phyloP scores from a whole-genome alignment of 1,140 invertebrate species.

The Pseudobourletiella spinata region DNA sequence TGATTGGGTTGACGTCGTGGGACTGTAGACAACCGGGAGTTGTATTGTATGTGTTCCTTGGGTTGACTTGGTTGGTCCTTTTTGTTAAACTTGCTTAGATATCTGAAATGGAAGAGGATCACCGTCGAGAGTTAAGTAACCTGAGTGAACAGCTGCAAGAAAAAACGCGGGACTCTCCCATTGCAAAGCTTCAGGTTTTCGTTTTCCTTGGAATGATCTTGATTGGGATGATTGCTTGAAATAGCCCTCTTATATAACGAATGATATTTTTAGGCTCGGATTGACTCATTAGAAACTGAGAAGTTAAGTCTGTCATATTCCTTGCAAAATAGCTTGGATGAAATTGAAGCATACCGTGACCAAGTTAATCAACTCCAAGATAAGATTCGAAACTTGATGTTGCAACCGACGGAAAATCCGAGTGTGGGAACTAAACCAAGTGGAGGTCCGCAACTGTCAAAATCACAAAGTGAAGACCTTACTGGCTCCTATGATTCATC shows the following conservation, averaged over 20 bases:
- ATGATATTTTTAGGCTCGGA: constrained; percentile 2
- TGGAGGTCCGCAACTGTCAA: neutral
- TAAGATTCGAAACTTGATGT: constrained; percentile 10
- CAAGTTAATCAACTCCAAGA: constrained; percentile 27
- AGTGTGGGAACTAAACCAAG: neutral
- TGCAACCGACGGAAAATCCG: neutral
- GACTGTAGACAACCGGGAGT: too few relatives aligned
- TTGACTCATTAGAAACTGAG: constrained; percentile 15
- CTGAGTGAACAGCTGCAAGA: neutral
- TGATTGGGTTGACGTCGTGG: too few relatives aligned
- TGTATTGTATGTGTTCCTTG: too few relatives aligned
- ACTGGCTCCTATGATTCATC: neutral
- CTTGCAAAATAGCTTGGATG: constrained; percentile 25
- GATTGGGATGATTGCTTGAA: too few relatives aligned
- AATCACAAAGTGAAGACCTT: neutral
- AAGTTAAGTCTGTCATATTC: constrained; percentile 8
- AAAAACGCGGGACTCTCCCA: neutral
- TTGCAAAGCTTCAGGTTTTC: too few relatives aligned
- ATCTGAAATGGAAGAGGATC: neutral
- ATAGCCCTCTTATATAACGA: neutral
- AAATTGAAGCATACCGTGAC: constrained; percentile 27
- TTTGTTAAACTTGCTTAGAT: too few relatives aligned
- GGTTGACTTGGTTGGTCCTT: too few relatives aligned
- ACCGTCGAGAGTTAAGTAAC: neutral
- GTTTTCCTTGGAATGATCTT: too few relatives aligned